Percentiles rank a stretch among this genome's conserved stretches.
Conservation (phyloP, 2,888 invertebrate genomes). For the Drosophila greeni region DNA sequence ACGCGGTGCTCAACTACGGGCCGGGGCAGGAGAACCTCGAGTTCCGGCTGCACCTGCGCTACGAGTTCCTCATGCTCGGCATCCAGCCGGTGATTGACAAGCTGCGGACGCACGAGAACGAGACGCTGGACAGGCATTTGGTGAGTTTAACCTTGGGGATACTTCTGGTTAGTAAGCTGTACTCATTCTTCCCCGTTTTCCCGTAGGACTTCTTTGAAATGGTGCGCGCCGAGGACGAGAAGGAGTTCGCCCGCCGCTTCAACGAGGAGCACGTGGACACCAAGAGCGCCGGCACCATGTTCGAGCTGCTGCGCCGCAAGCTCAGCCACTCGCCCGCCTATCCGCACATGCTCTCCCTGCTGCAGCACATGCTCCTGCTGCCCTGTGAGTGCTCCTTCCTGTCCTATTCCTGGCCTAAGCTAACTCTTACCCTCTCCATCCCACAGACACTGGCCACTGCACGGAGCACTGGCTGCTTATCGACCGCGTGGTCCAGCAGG, state of each 20-base stretch:
- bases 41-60: slow-evolving; percentile 95
- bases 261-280: slow-evolving; percentile 95
- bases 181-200: not conserved
- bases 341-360: slow-evolving; percentile 92
- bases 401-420: not conserved
- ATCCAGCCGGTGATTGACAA: slow-evolving; percentile 97
- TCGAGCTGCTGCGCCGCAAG: slow-evolving; percentile 91
- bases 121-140: slow-evolving; percentile 95
- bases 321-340: slow-evolving; percentile 95
- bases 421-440: too few species aligned
- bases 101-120: slow-evolving; percentile 93
- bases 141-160: too few species aligned
- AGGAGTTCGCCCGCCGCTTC: slow-evolving; percentile 93
- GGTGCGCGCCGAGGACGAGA: slow-evolving; percentile 97
- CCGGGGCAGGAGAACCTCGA: slow-evolving; percentile 97
- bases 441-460: slow-evolving; percentile 89
- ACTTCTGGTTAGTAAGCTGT: rapidly evolving
- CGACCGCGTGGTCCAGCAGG: slow-evolving; percentile 96
- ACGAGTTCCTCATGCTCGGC: slow-evolving; percentile 97
- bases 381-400: slow-evolving; percentile 82
- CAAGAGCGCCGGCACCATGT: slow-evolving; percentile 95
- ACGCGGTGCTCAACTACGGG: slow-evolving; percentile 97
- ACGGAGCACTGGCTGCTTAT: slow-evolving; percentile 96
- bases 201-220: slow-evolving; percentile 95
- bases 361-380: slow-evolving; percentile 92